Evolutionary conservation across 2,797 vertebrate genomes (phyloP), one percentile per base, ranked within the genome.

Genomic region (Dendrocincla tyrannina): DNA sequence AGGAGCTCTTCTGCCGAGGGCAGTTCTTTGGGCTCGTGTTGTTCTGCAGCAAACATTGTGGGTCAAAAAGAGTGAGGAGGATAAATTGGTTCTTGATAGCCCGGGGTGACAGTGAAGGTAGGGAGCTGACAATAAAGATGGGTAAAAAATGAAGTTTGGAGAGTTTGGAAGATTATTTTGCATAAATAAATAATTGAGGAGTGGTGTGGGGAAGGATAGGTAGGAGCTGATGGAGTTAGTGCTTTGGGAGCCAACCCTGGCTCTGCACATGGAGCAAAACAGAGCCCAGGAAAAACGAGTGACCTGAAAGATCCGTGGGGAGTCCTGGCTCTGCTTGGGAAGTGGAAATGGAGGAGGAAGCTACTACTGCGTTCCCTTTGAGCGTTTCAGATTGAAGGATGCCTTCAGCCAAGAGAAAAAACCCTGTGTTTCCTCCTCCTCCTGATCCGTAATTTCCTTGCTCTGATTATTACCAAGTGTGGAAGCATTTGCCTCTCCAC

Each of bases 401-500:
- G 55, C 59, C 47, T 84, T 85, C 64, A 84, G 70, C 82, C 53
- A 92, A 66, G 78, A 80, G 77, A 28, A 74, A 82, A 68, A 9
- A 0, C 7, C 28, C 4, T 3, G 0, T 24, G 15, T 35, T 60
- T 95, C 76, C 46, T 92, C 47, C 55, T 83, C 58, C 85, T 72
- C 83, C 17, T 4, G 2, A 22, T 89, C 56, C 4, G 13, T 56
- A 72, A 27, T 96, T 95, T 95, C 53, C 52, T 95, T 95, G 87
- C 93, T 96, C 88, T 96, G 91, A 87, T 97, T 94, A 93, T 96
- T 96, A 89, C 88, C 91, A 60, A 95, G 75, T 80, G 91, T 78
- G 70, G 86, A 75, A 81, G 76, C 86, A 58, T 95, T 97, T 95
- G 85, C 77, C 86, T 95, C 85, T 94, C 93, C 56, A 79, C 86